Evolutionary conservation across 2,113 vertebrate species (phyloP).

Genomic region (Ciconia stormi): DNA sequence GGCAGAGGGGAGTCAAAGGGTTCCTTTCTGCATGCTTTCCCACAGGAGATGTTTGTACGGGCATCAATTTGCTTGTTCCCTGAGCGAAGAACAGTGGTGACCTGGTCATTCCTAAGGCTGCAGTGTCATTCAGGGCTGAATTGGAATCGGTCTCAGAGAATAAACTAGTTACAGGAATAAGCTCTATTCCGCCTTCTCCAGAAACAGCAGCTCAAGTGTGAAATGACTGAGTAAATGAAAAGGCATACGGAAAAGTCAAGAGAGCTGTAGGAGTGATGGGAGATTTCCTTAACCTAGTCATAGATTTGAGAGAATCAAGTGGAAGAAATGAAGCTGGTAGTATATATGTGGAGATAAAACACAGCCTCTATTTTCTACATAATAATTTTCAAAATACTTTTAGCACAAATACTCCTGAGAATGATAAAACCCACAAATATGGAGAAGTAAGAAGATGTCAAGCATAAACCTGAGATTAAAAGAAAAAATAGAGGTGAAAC

Average conservation of each 20-base stretch:
- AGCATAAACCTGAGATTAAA: not conserved
- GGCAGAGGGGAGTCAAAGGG: not conserved
- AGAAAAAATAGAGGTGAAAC: not conserved
- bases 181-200: not conserved
- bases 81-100: not conserved
- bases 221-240: conserved; percentile 58
- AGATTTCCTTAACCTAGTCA: conserved; percentile 49
- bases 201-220: conserved; percentile 35
- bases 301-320: not conserved
- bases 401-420: not conserved
- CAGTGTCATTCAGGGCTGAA: not conserved
- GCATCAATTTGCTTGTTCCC: not conserved
- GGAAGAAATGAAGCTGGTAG: conserved; percentile 8
- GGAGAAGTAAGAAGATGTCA: not conserved
- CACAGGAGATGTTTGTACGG: not conserved
- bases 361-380: not conserved
- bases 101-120: not conserved
- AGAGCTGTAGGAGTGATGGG: conserved; percentile 11
- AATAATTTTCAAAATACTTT: not conserved
- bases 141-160: not conserved
- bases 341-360: not conserved
- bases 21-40: not conserved
- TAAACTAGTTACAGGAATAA: not conserved
- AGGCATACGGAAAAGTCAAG: conserved; percentile 47
- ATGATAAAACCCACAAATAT: not conserved